These are phyloP conservation scores for Zaprionus tsacasi DNA, from an alignment of 1,140 invertebrate species.

Conservation along the genomic window DNA sequence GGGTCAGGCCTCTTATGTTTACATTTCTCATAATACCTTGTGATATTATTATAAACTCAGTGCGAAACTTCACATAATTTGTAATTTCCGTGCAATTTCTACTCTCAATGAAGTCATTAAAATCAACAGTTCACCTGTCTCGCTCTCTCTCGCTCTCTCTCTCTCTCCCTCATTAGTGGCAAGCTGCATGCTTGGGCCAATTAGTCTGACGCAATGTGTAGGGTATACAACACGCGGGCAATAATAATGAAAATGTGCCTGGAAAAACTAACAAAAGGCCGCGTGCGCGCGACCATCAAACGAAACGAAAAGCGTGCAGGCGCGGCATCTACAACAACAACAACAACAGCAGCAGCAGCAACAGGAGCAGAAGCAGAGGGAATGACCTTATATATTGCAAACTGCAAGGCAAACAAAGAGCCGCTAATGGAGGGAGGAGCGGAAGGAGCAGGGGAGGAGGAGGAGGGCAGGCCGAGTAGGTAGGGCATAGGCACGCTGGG, in stretches of 20 bases:
- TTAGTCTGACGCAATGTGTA: constrained; percentile 31
- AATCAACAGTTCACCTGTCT: neutral
- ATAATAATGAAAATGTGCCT: constrained; percentile 57
- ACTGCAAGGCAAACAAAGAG: constrained; percentile 79
- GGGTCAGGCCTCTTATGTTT: too few species aligned
- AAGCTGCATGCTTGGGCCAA: constrained; percentile 29
- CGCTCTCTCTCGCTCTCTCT: neutral
- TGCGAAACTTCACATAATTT: too few species aligned
- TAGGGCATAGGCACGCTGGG: constrained; percentile 7
- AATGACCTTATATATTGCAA: constrained; percentile 81
- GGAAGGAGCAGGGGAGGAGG: neutral
- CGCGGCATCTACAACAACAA: constrained; percentile 49
- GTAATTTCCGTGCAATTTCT: neutral
- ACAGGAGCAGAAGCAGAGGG: constrained; percentile 69
- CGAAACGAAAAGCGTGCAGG: constrained; percentile 80
- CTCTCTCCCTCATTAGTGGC: neutral
- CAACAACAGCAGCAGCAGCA: constrained; percentile 33
- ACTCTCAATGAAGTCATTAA: neutral
- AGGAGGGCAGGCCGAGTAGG: neutral
- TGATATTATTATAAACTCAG: too few species aligned
- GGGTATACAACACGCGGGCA: constrained; percentile 18
- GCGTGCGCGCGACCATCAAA: constrained; percentile 77
- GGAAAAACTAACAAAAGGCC: constrained; percentile 79
- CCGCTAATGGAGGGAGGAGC: constrained; percentile 64
- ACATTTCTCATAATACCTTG: too few species aligned